A percentile compares a stretch with the other conserved stretches of the same genome.
Evolutionary conservation across 2,888 invertebrate genomes (phyloP).

Genomic region (Patella caerulea): DNA sequence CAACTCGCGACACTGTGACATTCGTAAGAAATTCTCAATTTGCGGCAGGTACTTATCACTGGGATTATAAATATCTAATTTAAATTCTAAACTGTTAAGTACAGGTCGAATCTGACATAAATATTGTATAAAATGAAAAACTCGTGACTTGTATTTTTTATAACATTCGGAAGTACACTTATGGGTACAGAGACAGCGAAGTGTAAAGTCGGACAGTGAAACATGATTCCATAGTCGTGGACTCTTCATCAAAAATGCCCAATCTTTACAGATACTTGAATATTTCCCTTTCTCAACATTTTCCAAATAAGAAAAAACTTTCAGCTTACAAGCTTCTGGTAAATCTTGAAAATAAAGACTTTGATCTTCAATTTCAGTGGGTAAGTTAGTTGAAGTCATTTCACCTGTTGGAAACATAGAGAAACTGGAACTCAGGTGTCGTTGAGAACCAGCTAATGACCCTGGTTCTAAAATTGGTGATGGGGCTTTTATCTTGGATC

Average conservation of each 20-base stretch:
- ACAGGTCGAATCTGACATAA: slow-evolving; percentile 54
- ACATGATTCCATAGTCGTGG: slow-evolving; percentile 64
- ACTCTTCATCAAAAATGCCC: slow-evolving; percentile 56
- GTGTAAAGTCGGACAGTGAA: slow-evolving; percentile 63
- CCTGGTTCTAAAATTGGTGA: too few relatives aligned
- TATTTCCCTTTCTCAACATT: slow-evolving; percentile 60
- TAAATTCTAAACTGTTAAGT: slow-evolving; percentile 64
- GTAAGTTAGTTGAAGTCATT: too few relatives aligned
- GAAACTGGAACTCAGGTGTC: too few relatives aligned
- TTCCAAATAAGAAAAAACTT: slow-evolving; percentile 63
- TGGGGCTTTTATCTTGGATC: too few relatives aligned
- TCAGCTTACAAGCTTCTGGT: slow-evolving; percentile 64
- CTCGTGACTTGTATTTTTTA: slow-evolving; percentile 56
- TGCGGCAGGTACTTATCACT: slow-evolving; percentile 61
- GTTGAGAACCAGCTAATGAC: too few relatives aligned
- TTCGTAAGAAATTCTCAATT: slow-evolving; percentile 53
- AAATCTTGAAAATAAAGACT: slow-evolving; percentile 62
- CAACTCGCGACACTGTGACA: slow-evolving; percentile 53
- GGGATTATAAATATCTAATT: slow-evolving; percentile 67
- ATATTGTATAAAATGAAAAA: slow-evolving; percentile 59
- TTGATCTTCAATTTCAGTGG: too few relatives aligned
- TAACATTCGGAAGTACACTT: slow-evolving; percentile 54
- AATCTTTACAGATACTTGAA: slow-evolving; percentile 59
- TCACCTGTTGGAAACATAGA: too few relatives aligned
- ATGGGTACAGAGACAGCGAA: slow-evolving; percentile 54